Evolutionary conservation across 2,888 invertebrate genomes (phyloP), one percentile per base, ranked within the genome.

Genomic region (Dasypogon diadema): DNA sequence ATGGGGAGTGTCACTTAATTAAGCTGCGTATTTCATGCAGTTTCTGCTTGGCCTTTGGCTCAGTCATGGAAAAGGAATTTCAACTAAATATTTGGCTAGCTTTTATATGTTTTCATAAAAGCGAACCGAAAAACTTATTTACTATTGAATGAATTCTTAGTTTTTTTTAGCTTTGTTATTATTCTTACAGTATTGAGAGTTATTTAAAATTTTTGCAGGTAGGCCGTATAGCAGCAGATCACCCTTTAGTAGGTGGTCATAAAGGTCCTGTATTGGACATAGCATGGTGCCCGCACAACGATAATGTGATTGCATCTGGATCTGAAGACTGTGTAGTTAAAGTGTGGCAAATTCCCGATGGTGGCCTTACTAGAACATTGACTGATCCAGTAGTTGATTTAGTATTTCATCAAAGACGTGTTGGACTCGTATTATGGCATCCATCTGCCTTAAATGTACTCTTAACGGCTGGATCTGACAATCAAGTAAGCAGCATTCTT

Each of bases 281-380:
- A 81, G 94, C 98, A 60, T 99, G 98, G 97, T 98, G 97, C 86
- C 98, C 98, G 0, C 98, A 98, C 87, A 97, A 98, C 85, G 98
- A 99, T 88, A 96, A 98, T 86, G 94, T 98, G 79, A 98, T 99
- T 82, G 99, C 99, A 63, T 97, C 97, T 73, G 96, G 96, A 73
- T 98, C 98, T 0, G 98, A 98, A 85, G 99, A 99, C 87, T 96
- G 96, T 84, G 96, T 97, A 8, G 97, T 98, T 65, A 97, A 97
- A 89, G 91, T 98, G 75, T 98, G 98, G 98, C 96, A 97, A 87
- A 95, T 98, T 83, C 97, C 97, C 0, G 96, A 97, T 83, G 91
- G 93, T 12, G 97, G 97, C 6, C 90, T 97, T 68, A 92, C 93
- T 24, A 91, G 95, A 81, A 97, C 96, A 42, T 89, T 98, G 77